Base-by-base conservation (phyloP, 2,113 vertebrate species). In the Lethenteron reissneri region DNA sequence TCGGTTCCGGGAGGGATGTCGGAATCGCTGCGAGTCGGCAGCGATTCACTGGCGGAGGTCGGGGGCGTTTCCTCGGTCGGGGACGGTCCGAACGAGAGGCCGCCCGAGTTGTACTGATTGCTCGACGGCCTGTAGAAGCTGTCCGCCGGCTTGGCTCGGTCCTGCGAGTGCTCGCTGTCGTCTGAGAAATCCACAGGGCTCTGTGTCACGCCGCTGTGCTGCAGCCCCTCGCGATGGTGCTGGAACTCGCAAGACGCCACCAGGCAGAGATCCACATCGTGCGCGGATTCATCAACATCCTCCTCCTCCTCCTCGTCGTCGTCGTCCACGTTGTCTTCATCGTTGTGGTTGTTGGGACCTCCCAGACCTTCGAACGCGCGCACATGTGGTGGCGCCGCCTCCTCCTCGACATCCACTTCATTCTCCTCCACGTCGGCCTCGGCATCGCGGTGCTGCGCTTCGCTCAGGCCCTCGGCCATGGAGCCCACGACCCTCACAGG, bases 201-300 rank as follows among this genome's bases (percentile, higher is more conserved):
- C 0, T 90, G 91, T 77, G 92, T 96, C 76, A 97, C 88, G 76
- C 95, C 97, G 9, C 92, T 92, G 9, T 92, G 92, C 0, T 92
- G 96, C 15, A 92, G 84, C 76, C 92, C 94, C 21, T 85, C 85
- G 72, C 83, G 83, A 57, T 81, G 81, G 59, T 85, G 78, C 80
- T 86, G 64, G 76, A 78, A 74, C 78, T 82, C 76, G 75, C 79
- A 82, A 73, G 82, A 75, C 69, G 81, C 79, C 72, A 79, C 83
- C 71, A 78, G 74, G 25, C 73, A 77, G 9, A 81, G 71, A 62
- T 83, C 82, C 62, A 71, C 58, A 21, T 88, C 86, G 59, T 83
- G 81, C 62, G 86, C 85, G 70, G 80, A 69, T 56, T 81, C 77
- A 72, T 85, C 81, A 9, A 74, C 76, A 74, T 79, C 82, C 10